Evolutionary conservation across 2,797 vertebrate genomes (phyloP), one percentile per base, ranked within the genome.

Genomic region (Echiichthys vipera): DNA sequence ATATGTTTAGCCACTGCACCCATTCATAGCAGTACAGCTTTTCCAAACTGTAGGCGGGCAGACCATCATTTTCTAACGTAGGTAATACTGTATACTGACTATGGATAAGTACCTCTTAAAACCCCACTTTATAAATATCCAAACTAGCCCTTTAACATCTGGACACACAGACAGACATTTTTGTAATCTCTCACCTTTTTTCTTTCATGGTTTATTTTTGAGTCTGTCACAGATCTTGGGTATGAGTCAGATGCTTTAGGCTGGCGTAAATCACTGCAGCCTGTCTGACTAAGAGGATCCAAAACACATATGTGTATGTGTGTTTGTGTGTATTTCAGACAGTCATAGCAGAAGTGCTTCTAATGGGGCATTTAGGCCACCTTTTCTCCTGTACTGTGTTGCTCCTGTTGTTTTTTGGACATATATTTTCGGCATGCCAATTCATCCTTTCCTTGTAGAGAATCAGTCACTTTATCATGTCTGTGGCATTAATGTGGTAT

Each of bases 161-260:
- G 47, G 70, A 74, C 76, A 36, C 27, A 15, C 6, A 20, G 55
- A 30, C 40, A 54, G 47, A 46, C 0, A 2, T 10, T 65, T 61
- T 43, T 71, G 29, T 63, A 71, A 83, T 63, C 58, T 64, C 55
- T 63, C 11, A 2, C 71, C 53, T 50, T 61, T 77, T 47, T 73
- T 63, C 66, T 66, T 71, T 71, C 42, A n/a, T 45, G 58, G 46
- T 71, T 70, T 56, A 70, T 69, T 83, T 80, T 65, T 42, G 62
- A 71, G 63, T 70, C 55, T 71, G 63, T 65, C 80, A 64, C 30
- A 66, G 72, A 87, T 85, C 76, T 74, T 32, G 27, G 20, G 66
- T 68, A 59, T 82, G 88, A 89, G 51, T 89, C 83, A 85, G 55
- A 76, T 25, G 67, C 77, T 89, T 70, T 39, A 61, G 81, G 80